Percentiles rank a stretch among this genome's conserved stretches.
phyloP scores from a whole-genome alignment of 2,888 invertebrate species.

The Harmothoe impar region DNA sequence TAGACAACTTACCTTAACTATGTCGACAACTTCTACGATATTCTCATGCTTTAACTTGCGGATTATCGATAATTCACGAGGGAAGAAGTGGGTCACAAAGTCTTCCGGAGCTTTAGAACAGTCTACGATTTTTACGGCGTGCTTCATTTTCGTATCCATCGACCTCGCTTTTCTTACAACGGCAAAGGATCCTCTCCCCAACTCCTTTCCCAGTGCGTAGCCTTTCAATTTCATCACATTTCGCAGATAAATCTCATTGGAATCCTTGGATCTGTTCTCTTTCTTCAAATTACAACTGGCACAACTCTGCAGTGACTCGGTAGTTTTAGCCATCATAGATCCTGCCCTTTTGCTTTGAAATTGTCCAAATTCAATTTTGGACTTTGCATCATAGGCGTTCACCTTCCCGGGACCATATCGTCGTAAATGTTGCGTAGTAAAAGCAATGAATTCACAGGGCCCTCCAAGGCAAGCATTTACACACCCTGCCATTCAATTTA shows the following conservation, averaged over 20 bases:
- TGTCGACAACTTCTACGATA: slow-evolving; percentile 41
- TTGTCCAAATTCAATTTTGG: not conserved
- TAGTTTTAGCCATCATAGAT: not conserved
- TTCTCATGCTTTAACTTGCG: slow-evolving; percentile 56
- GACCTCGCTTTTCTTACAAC: slow-evolving; percentile 66
- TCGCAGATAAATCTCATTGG: slow-evolving; percentile 1
- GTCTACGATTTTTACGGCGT: slow-evolving; percentile 62
- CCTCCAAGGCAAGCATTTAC: not conserved
- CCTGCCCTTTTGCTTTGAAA: not conserved
- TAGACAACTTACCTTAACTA: slow-evolving; percentile 13
- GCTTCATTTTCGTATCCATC: slow-evolving; percentile 56
- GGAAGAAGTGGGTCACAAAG: slow-evolving; percentile 54
- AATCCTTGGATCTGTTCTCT: not conserved
- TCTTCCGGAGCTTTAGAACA: slow-evolving; percentile 54
- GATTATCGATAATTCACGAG: slow-evolving; percentile 62
- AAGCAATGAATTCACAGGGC: not conserved
- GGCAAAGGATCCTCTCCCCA: slow-evolving; percentile 68
- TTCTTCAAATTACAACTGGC: slow-evolving; percentile 23
- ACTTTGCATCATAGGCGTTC: too few relatives aligned
- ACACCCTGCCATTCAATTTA: not conserved
- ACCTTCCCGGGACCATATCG: not conserved
- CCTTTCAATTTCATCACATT: slow-evolving; percentile 67
- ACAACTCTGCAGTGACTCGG: slow-evolving; percentile 7
- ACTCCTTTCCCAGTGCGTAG: slow-evolving; percentile 67
- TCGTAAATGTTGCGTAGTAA: not conserved